Conservation (phyloP, 2,888 invertebrate species). For the Cheilosia impressa region DNA sequence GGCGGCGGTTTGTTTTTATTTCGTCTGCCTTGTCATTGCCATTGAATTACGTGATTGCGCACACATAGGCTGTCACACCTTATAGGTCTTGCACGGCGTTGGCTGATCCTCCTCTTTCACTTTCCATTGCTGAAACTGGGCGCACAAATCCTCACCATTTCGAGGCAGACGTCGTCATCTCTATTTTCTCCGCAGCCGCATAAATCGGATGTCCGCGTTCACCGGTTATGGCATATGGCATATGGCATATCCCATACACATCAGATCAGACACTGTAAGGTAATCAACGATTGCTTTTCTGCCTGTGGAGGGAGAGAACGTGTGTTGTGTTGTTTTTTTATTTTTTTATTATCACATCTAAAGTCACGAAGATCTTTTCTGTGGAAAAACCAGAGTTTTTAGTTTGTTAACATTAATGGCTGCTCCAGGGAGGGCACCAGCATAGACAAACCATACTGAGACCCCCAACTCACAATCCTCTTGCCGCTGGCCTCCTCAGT, state of each 20-base stretch:
- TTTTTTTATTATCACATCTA: conserved; percentile 41
- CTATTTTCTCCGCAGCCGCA: conserved; percentile 46
- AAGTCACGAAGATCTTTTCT: conserved; percentile 64
- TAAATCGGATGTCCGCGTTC: conserved; percentile 69
- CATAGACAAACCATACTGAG: too few relatives aligned
- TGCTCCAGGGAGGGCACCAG: conserved; percentile 37
- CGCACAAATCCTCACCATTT: conserved; percentile 46
- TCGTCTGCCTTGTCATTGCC: conserved; percentile 55
- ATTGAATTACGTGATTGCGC: conserved; percentile 65
- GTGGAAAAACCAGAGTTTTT: conserved; percentile 66
- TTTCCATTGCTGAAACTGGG: conserved; percentile 52
- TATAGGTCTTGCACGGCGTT: conserved; percentile 32
- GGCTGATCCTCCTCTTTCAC: conserved; percentile 60
- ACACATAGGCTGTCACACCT: conserved; percentile 51
- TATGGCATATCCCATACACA: conserved; percentile 20
- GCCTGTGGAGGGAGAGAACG: background rate
- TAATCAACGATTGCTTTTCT: conserved; percentile 48
- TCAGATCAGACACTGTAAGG: conserved; percentile 34
- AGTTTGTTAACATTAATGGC: conserved; percentile 66
- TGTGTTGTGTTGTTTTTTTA: conserved; percentile 5
- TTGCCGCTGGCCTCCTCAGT: too few relatives aligned
- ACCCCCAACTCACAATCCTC: too few relatives aligned
- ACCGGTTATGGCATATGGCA: conserved; percentile 37
- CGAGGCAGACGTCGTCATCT: conserved; percentile 41
- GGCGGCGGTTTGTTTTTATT: conserved; percentile 2